Evolutionary conservation across 2,888 invertebrate species (phyloP), one percentile per base, ranked within the genome.

Genomic region (Mythimna ferrago): DNA sequence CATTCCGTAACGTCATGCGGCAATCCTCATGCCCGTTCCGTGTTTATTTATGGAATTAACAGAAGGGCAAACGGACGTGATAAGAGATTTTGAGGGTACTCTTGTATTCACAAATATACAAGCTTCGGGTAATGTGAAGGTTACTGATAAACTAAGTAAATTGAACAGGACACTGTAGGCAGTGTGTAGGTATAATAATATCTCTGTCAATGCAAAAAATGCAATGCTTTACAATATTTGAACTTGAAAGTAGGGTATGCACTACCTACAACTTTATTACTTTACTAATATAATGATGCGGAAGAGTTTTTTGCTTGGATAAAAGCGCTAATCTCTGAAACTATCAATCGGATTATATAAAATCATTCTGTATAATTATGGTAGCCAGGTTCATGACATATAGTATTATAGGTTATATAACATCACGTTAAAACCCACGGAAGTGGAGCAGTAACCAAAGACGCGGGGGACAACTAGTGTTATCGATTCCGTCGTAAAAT

Each of bases 1-100:
- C 89, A 89, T 89, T 89, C 78, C 70, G 78, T 76, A 75, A 53
- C 72, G 69, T 48, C 67, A 67, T 48, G 32, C 60, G 41, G 63
- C 56, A 21, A 71, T 69, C 66, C 78, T 83, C 48, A 48, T 48
- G 80, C 65, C 82, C 83, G 82, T 92, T 92, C 91, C 90, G 90
- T 92, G 86, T 93, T 91, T 92, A 89, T 89, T 89, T 89, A 88
- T 76, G 86, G 89, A 89, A 91, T 92, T 89, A 89, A 85, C 81
- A 85, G 88, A 90, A 91, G 90, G 89, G 90, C 89, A 89, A 86
- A 80, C 84, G 78, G 85, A 86, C 75, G 71, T 75, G 88, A 88
- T 89, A 88, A 88, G 76, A 87, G 76, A 78, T 81, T 88, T 87
- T 85, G 78, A 73, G 72, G 76, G 80, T 73, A 80, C 67, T 79